Evolutionary conservation across 2,113 vertebrate species (phyloP).

Genomic region (Anser brachyrhynchus): DNA sequence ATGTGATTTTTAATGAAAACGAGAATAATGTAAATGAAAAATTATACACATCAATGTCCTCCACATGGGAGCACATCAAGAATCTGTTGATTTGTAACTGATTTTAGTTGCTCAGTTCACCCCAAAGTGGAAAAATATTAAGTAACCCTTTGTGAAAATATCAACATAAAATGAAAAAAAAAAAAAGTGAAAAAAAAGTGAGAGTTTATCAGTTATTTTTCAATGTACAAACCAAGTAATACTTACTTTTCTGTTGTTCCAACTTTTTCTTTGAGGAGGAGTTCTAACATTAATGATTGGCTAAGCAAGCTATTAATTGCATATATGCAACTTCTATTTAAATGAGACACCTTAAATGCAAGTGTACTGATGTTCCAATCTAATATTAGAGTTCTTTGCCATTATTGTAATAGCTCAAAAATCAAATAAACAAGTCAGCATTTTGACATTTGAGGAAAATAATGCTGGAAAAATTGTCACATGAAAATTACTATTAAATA

Average conservation of each 20-base stretch:
- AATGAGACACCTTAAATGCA: background rate
- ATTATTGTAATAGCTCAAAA: conserved; percentile 56
- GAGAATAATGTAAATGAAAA: background rate
- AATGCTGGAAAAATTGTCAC: conserved; percentile 34
- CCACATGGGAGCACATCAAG: background rate
- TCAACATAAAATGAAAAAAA: background rate
- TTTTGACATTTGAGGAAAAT: conserved; percentile 65
- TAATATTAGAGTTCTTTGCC: conserved; percentile 60
- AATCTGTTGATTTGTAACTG: background rate
- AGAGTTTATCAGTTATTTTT: background rate
- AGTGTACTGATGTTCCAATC: background rate
- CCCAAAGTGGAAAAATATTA: background rate
- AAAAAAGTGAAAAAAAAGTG: background rate
- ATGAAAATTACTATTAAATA: conserved; percentile 71
- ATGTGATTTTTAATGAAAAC: background rate
- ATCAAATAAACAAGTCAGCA: conserved; percentile 66
- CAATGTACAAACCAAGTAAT: background rate
- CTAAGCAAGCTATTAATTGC: background rate
- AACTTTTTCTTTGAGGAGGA: background rate
- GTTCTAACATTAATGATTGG: background rate
- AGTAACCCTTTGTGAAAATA: background rate
- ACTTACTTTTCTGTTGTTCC: background rate
- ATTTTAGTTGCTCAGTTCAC: background rate
- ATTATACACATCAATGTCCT: background rate
- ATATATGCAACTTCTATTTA: background rate